Conservation (phyloP, 2,888 invertebrate genomes). For the Ypsolopha sequella region DNA sequence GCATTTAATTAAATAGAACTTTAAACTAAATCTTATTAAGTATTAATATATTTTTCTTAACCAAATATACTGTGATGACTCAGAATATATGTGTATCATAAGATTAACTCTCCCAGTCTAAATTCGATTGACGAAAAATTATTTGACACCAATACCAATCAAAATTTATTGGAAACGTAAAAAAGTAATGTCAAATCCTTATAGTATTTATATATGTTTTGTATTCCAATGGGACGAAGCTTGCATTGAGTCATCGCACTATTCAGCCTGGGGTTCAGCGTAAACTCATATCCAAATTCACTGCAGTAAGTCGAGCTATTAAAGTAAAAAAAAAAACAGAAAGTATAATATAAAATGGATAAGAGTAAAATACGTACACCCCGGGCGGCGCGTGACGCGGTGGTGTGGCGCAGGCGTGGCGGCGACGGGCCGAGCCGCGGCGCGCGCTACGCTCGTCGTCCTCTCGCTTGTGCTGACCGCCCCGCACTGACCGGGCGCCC, state of each 20-base stretch:
- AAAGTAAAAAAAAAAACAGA: neutral
- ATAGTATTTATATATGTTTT: neutral
- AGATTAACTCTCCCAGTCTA: too few relatives aligned
- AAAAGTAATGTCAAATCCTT: too few relatives aligned
- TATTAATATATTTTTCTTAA: slow-evolving; percentile 25
- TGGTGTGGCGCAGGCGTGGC: slow-evolving; percentile 57
- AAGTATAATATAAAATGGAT: neutral
- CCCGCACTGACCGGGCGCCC: slow-evolving; percentile 60
- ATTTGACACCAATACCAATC: too few relatives aligned
- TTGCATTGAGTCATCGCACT: slow-evolving; percentile 72
- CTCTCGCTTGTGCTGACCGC: slow-evolving; percentile 54
- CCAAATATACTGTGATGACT: slow-evolving; percentile 65
- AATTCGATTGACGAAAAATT: too few relatives aligned
- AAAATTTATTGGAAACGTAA: too few relatives aligned
- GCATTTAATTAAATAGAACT: slow-evolving; percentile 28
- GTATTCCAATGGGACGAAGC: slow-evolving; percentile 57
- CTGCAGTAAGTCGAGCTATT: neutral
- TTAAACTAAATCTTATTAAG: slow-evolving; percentile 9
- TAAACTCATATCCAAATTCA: slow-evolving; percentile 10
- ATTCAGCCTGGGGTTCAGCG: slow-evolving; percentile 48
- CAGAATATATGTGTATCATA: slow-evolving; percentile 24
- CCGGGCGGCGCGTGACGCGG: slow-evolving; percentile 12
- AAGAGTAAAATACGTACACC: neutral
- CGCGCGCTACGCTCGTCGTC: slow-evolving; percentile 46
- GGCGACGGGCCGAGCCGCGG: slow-evolving; percentile 45